Conservation (phyloP, 2,113 vertebrate genomes). For the Indri indri region DNA sequence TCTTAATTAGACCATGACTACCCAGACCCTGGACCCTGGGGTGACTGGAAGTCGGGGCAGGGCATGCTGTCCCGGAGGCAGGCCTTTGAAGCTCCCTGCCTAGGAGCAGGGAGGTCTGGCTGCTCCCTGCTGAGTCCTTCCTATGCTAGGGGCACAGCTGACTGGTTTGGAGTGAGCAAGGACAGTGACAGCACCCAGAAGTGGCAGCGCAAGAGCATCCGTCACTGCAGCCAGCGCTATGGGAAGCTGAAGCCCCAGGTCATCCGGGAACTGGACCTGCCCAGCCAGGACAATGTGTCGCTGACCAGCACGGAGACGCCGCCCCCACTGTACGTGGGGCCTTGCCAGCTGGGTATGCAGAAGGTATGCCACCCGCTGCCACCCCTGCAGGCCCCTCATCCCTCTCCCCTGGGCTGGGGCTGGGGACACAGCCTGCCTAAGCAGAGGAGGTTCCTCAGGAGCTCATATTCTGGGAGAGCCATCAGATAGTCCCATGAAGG, state of each 20-base stretch:
- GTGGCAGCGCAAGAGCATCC: conserved; percentile 98
- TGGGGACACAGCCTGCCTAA: not conserved
- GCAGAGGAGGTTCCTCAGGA: not conserved
- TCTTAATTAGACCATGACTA: not conserved
- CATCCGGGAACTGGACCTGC: conserved; percentile 96
- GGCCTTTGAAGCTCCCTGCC: not conserved
- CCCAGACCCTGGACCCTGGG: not conserved
- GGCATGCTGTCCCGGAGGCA: not conserved
- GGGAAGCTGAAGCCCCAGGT: conserved; percentile 97
- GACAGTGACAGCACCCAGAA: conserved; percentile 95
- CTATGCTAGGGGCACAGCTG: conserved; percentile 92
- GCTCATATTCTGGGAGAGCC: not conserved
- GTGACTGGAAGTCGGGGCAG: not conserved
- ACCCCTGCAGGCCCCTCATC: too few species aligned
- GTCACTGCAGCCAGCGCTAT: conserved; percentile 97
- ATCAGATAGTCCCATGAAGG: too few species aligned
- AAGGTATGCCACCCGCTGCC: conserved; percentile 84
- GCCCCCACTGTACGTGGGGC: conserved; percentile 94
- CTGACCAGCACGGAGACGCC: conserved; percentile 97
- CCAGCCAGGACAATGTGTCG: conserved; percentile 98
- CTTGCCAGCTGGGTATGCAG: conserved; percentile 96
- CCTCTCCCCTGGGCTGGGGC: not conserved
- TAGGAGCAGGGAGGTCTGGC: not conserved
- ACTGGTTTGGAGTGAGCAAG: conserved; percentile 99
- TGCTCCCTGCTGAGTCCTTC: not conserved